Evolutionary conservation across 2,888 invertebrate genomes (phyloP), one percentile per base, ranked within the genome.

Genomic region (Pardosa pseudoannulata): DNA sequence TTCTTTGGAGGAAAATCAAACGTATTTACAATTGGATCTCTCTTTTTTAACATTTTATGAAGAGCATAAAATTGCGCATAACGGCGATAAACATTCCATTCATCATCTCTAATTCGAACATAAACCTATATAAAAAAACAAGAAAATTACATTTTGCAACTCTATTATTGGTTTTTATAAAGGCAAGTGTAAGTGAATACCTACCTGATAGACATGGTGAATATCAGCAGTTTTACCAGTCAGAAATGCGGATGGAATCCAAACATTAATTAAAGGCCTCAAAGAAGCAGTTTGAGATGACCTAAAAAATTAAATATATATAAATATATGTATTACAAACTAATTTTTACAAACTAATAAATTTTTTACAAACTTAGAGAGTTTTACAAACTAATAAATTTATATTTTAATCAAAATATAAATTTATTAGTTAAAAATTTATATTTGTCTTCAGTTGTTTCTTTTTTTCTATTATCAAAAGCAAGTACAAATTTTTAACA

Each of bases 1-100:
- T 97, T 98, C 92, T 98, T 98, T 0, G 97, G 97, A 9, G 98
- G 98, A 92, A 98, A 98, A 62, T 96, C 96, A 91, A 97, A 96
- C 3, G 94, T 94, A 27, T 94, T 94, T 74, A 97, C 94, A 83
- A 95, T 93, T 0, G 95, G 94, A 91, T 96, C 96, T 90, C 95
- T 94, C 91, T 96, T 97, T 91, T 95, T 96, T 62, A 98, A 92
- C 89, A 95, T 95, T 88, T 94, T 94, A 91, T 98, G 97, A 32
- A 98, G 93, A 88, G 95, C 94, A 91, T 96, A 94, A 92, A 98
- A 98, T 91, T 98, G 97, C 7, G 97, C 95, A 91, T 98, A 98
- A 90, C 98, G 94, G 89, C 97, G 94, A 91, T 97, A 97, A n/a
- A 98, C 95, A 90, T 96, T 97, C 98, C 98, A 98, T 91, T 98